Conservation (phyloP, 2,888 invertebrate genomes). For the Hofmannophila pseudospretella region DNA sequence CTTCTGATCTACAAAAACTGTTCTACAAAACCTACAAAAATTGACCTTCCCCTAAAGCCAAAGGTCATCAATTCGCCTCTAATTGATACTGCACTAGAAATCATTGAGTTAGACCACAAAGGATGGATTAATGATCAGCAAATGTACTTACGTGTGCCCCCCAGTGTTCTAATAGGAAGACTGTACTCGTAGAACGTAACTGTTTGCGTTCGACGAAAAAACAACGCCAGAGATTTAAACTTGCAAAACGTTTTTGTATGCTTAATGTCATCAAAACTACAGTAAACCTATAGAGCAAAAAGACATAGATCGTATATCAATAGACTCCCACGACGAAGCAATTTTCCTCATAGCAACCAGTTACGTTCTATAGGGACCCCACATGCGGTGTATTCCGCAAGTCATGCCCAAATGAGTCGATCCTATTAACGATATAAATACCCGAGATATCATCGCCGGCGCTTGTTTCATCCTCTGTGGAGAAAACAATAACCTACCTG, state of each 20-base stretch:
- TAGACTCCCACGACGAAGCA: no score
- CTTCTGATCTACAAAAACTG: no score
- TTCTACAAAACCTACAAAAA: no score
- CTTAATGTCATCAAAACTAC: no score
- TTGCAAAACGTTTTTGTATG: no score
- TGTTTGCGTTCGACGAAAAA: no score
- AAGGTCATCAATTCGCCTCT: slow-evolving; percentile 6
- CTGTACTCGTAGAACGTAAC: slow-evolving; percentile 15
- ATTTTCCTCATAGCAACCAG: background rate
- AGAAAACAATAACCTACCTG: slow-evolving; percentile 9
- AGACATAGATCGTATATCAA: no score
- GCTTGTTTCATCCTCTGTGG: slow-evolving; percentile 22
- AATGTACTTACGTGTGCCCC: slow-evolving; percentile 20
- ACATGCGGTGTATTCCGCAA: slow-evolving; percentile 52
- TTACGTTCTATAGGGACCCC: slow-evolving; percentile 39
- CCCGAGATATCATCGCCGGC: slow-evolving; percentile 37
- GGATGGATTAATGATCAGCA: slow-evolving; percentile 20
- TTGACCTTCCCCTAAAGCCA: background rate
- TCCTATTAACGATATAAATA: slow-evolving; percentile 63
- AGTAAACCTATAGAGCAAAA: no score
- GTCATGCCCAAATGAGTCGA: slow-evolving; percentile 67
- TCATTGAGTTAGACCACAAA: slow-evolving; percentile 17
- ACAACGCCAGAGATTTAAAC: no score
- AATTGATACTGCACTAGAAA: slow-evolving; percentile 17
- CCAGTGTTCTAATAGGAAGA: slow-evolving; percentile 16